These are phyloP conservation scores for Hemaris fuciformis DNA, from an alignment of 2,888 invertebrate genomes.

Conservation along the genomic window DNA sequence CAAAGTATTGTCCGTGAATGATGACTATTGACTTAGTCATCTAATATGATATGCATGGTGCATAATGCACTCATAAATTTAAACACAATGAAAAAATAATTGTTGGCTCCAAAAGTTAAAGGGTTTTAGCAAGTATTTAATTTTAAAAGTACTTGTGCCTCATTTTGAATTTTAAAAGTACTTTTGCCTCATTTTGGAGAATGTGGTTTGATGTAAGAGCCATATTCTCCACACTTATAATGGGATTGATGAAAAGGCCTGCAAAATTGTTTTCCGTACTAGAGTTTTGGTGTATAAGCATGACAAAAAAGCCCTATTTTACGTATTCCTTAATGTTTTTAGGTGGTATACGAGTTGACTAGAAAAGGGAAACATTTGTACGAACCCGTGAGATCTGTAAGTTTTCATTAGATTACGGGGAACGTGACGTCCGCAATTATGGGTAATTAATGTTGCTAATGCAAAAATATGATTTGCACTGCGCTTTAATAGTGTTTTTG, in stretches of 20 bases:
- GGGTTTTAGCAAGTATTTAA: too few relatives aligned
- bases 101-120: too few relatives aligned
- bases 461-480: neutral
- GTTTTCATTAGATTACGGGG: slow-evolving; percentile 24
- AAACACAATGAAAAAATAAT: too few relatives aligned
- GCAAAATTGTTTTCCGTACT: too few relatives aligned
- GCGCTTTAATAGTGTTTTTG: neutral
- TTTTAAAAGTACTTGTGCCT: too few relatives aligned
- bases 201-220: too few relatives aligned
- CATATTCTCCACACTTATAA: neutral
- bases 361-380: slow-evolving; percentile 54
- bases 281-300: too few relatives aligned
- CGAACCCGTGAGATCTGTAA: slow-evolving; percentile 58
- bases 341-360: slow-evolving; percentile 51
- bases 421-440: neutral
- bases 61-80: too few relatives aligned
- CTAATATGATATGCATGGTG: too few relatives aligned
- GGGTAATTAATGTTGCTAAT: neutral
- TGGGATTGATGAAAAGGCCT: too few relatives aligned
- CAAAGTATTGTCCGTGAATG: neutral
- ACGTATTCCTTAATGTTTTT: slow-evolving; percentile 37
- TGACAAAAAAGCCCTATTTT: neutral
- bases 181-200: neutral
- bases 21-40: neutral
- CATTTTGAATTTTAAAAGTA: too few relatives aligned